phyloP scores from a whole-genome alignment of 2,797 vertebrate genomes.

The Sebastes hopkinsi region DNA sequence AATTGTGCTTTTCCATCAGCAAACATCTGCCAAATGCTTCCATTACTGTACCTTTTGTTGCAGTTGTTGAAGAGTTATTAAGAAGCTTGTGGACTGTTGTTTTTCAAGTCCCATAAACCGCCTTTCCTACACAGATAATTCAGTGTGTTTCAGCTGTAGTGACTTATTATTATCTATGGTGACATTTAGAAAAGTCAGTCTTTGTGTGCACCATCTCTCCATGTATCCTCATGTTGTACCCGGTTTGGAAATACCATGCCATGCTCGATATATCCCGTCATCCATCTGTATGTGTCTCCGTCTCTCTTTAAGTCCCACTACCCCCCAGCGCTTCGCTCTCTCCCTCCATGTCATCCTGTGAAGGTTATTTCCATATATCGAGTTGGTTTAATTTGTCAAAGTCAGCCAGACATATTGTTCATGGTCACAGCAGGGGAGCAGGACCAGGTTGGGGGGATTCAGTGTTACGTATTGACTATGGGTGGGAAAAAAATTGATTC shows the following conservation, averaged over 20 bases:
- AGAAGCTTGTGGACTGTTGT: not conserved
- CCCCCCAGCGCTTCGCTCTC: not conserved
- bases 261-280: conserved; percentile 34
- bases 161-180: conserved; percentile 19
- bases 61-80: not conserved
- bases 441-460: conserved; percentile 17
- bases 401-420: conserved; percentile 68
- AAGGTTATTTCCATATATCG: conserved; percentile 81
- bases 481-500: no score
- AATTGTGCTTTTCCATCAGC: not conserved
- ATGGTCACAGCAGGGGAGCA: conserved; percentile 40
- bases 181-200: conserved; percentile 44
- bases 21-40: not conserved
- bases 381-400: conserved; percentile 81
- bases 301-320: conserved; percentile 10
- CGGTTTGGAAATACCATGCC: conserved; percentile 42
- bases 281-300: conserved; percentile 36
- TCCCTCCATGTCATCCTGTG: conserved; percentile 46
- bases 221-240: conserved; percentile 5
- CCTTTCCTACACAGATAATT: conserved; percentile 20
- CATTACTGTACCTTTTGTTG: not conserved
- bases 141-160: not conserved
- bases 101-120: conserved; percentile 6
- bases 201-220: not conserved
- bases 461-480: conserved; percentile 30